These are phyloP conservation scores for Cossypha dichroa DNA, from an alignment of 2,797 vertebrate genomes.

Conservation along the genomic window DNA sequence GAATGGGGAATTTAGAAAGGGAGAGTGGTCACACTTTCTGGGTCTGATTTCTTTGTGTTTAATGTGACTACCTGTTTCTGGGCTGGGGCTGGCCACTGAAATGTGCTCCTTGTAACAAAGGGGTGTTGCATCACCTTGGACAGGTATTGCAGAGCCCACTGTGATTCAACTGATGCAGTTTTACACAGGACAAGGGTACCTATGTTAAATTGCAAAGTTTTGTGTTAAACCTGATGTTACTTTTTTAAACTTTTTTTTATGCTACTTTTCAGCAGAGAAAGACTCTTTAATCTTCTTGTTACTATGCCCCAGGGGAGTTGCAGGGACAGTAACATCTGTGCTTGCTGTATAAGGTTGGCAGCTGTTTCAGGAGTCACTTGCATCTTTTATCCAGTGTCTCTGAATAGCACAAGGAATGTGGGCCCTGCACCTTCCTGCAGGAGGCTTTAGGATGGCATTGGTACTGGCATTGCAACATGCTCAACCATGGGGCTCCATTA, in stretches of 20 bases:
- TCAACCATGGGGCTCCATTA: not conserved
- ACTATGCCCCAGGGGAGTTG: not conserved
- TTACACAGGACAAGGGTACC: not conserved
- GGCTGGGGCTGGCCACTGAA: not conserved
- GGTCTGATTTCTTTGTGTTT: not conserved
- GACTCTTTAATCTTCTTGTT: not conserved
- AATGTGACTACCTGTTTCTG: not conserved
- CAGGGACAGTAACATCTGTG: not conserved
- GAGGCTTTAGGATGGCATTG: not conserved
- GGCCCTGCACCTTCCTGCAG: not conserved
- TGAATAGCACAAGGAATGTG: not conserved
- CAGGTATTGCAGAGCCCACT: not conserved
- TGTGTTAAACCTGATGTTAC: not conserved
- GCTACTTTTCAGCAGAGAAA: not conserved
- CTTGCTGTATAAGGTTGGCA: not conserved
- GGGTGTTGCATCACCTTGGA: not conserved
- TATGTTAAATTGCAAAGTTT: not conserved
- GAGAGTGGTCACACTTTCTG: not conserved
- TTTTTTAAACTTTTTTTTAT: not conserved
- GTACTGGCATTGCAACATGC: not conserved
- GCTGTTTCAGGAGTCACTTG: not conserved
- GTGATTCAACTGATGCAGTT: not conserved
- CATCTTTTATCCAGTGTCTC: not conserved
- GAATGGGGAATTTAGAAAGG: not conserved
- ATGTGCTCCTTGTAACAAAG: not conserved